Evolutionary conservation across 37 sponge, comb jelly and placozoan species (phyloP).

Genomic region (Crambe crambe): DNA sequence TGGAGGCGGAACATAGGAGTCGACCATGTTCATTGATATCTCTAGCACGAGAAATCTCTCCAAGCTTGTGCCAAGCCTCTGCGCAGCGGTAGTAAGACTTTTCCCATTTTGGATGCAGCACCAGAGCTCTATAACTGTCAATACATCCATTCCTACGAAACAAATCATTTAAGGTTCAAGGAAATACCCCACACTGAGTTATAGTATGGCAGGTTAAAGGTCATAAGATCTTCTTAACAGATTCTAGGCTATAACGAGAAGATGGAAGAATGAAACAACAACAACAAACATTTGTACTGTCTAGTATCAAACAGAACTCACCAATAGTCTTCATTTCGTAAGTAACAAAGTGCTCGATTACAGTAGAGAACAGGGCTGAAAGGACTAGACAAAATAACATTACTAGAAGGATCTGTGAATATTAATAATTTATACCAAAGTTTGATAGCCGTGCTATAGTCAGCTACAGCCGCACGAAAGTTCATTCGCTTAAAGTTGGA

Average conservation of each 20-base stretch:
- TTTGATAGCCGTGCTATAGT: constrained; percentile 63
- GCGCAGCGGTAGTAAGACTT: constrained; percentile 53
- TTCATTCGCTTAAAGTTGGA: constrained; percentile 27
- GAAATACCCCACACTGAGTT: no score
- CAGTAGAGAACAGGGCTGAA: constrained; percentile 56
- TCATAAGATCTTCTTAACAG: no score
- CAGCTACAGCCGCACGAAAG: constrained; percentile 55
- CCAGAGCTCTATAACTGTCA: constrained; percentile 56
- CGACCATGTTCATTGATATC: constrained; percentile 26
- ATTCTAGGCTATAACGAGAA: no score
- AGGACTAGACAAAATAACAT: constrained; percentile 35
- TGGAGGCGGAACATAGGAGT: not conserved
- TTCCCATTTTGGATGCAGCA: constrained; percentile 38
- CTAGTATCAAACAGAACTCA: not conserved
- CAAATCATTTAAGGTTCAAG: no score
- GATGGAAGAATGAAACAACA: no score
- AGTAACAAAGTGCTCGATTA: constrained; percentile 62
- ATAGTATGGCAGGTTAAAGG: no score
- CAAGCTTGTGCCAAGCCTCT: constrained; percentile 48
- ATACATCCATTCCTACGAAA: constrained; percentile 47
- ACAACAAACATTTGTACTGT: not conserved
- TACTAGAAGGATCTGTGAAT: not conserved
- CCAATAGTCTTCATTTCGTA: constrained; percentile 50
- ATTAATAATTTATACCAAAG: constrained; percentile 27
- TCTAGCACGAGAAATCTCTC: constrained; percentile 24